phyloP scores from a whole-genome alignment of 2,113 vertebrate species.

The Triplophysa tibetana region DNA sequence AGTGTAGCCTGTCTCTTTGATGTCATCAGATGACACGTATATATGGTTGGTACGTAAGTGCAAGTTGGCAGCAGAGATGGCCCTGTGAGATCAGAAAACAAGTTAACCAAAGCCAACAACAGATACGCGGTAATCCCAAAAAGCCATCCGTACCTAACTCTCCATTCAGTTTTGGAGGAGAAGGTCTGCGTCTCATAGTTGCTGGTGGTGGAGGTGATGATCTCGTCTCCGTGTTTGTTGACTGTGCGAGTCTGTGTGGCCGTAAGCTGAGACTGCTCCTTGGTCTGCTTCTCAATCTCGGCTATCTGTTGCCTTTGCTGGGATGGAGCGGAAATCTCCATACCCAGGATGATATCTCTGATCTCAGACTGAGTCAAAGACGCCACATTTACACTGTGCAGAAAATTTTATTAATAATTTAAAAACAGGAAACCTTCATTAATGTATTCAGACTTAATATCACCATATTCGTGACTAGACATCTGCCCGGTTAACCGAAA shows the following conservation, averaged over 20 bases:
- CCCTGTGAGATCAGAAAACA: slow-evolving; percentile 70
- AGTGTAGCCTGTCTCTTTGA: slow-evolving; percentile 97
- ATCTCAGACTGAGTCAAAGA: slow-evolving; percentile 98
- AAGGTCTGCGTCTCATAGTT: slow-evolving; percentile 99
- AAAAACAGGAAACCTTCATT: not conserved
- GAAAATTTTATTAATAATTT: not conserved
- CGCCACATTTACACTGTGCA: slow-evolving; percentile 91
- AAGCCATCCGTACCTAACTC: slow-evolving; percentile 84
- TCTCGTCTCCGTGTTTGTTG: slow-evolving; percentile 98
- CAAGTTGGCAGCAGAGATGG: slow-evolving; percentile 97
- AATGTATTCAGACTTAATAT: not conserved
- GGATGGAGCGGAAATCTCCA: slow-evolving; percentile 98
- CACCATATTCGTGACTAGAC: not conserved
- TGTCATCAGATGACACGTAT: slow-evolving; percentile 97
- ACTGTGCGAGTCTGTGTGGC: slow-evolving; percentile 97
- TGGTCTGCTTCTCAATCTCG: slow-evolving; percentile 99
- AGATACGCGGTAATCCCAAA: not conserved
- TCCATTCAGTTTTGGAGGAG: slow-evolving; percentile 98
- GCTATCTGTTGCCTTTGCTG: slow-evolving; percentile 99
- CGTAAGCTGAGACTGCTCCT: slow-evolving; percentile 96
- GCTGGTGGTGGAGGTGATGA: slow-evolving; percentile 98
- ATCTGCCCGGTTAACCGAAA: no score
- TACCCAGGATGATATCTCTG: slow-evolving; percentile 97
- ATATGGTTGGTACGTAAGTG: slow-evolving; percentile 98
- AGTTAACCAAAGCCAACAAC: slow-evolving; percentile 6